A percentile compares a stretch with the other conserved stretches of the same genome.
Conservation (phyloP, 2,888 invertebrate genomes). For the Drosophila eohydei region DNA sequence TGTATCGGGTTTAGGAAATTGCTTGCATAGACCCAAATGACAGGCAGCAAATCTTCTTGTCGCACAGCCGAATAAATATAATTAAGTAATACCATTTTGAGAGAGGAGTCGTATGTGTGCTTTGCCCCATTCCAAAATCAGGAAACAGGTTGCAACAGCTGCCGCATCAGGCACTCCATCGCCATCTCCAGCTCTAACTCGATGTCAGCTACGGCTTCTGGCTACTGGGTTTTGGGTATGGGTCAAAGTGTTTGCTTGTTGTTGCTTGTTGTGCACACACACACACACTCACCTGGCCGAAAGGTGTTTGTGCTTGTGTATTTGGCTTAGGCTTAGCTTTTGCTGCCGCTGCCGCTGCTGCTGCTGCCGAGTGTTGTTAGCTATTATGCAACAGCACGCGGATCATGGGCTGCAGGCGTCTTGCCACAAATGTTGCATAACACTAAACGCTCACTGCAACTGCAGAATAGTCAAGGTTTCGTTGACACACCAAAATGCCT, state of each 20-base stretch:
- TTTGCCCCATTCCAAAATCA: constrained; percentile 56
- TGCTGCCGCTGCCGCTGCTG: constrained; percentile 2
- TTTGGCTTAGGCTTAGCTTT: constrained; percentile 19
- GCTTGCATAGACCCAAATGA: constrained; percentile 19
- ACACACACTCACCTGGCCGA: constrained; percentile 20
- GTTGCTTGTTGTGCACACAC: constrained; percentile 39
- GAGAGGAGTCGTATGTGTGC: constrained; percentile 19
- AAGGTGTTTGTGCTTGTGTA: constrained; percentile 33
- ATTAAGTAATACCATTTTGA: constrained; percentile 64
- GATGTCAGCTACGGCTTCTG: constrained; percentile 40
- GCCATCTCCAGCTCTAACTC: constrained; percentile 22
- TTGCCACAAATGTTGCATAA: constrained; percentile 52
- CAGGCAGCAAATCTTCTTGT: constrained; percentile 72
- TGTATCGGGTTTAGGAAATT: neutral
- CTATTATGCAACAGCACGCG: constrained; percentile 41
- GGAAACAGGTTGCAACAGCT: constrained; percentile 69
- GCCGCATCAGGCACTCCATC: constrained; percentile 34
- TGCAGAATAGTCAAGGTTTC: constrained; percentile 28
- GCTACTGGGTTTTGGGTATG: constrained; percentile 51
- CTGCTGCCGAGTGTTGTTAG: constrained; percentile 36
- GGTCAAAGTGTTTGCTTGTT: constrained; percentile 58
- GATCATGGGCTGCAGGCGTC: constrained; percentile 39
- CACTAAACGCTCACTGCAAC: constrained; percentile 8
- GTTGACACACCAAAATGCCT: constrained; percentile 19
- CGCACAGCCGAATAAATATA: constrained; percentile 64